These are phyloP conservation scores for Drosophila fulvimacula DNA, from an alignment of 2,888 invertebrate genomes.

Conservation along the genomic window DNA sequence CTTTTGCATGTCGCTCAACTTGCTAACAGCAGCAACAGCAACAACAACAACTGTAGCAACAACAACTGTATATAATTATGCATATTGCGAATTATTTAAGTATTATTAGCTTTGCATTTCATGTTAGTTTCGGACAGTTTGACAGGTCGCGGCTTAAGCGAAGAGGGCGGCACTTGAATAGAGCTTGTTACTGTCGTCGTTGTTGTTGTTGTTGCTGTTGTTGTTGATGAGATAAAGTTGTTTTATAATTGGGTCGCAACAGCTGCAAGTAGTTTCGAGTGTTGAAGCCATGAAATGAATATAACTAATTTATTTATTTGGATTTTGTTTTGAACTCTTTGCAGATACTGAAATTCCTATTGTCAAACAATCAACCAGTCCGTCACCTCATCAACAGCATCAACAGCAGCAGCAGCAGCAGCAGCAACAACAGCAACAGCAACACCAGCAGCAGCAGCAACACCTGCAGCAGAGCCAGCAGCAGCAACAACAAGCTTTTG, in stretches of 20 bases:
- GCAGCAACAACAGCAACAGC: slow-evolving; percentile 74
- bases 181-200: slow-evolving; percentile 12
- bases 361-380: slow-evolving; percentile 85
- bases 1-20: slow-evolving; percentile 61
- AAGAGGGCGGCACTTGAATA: slow-evolving; percentile 41
- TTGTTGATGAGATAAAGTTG: slow-evolving; percentile 43
- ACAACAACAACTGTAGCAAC: slow-evolving; percentile 7
- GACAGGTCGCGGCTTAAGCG: slow-evolving; percentile 59
- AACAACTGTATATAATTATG: slow-evolving; percentile 57
- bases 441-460: slow-evolving; percentile 74
- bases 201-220: slow-evolving; percentile 11
- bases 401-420: slow-evolving; percentile 72
- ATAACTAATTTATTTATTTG: slow-evolving; percentile 11
- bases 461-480: slow-evolving; percentile 21
- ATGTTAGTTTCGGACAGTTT: slow-evolving; percentile 58
- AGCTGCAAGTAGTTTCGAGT: slow-evolving; percentile 34
- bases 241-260: slow-evolving; percentile 52
- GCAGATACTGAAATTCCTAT: slow-evolving; percentile 85
- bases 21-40: slow-evolving; percentile 42
- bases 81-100: slow-evolving; percentile 59
- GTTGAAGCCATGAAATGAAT: slow-evolving; percentile 18
- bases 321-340: slow-evolving; percentile 40
- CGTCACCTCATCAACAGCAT: slow-evolving; percentile 83
- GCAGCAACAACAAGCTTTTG: slow-evolving; percentile 72
- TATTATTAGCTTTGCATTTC: slow-evolving; percentile 65